A percentile compares a stretch with the other conserved stretches of the same genome.
phyloP scores from a whole-genome alignment of 2,113 vertebrate species.

The Passer montanus region DNA sequence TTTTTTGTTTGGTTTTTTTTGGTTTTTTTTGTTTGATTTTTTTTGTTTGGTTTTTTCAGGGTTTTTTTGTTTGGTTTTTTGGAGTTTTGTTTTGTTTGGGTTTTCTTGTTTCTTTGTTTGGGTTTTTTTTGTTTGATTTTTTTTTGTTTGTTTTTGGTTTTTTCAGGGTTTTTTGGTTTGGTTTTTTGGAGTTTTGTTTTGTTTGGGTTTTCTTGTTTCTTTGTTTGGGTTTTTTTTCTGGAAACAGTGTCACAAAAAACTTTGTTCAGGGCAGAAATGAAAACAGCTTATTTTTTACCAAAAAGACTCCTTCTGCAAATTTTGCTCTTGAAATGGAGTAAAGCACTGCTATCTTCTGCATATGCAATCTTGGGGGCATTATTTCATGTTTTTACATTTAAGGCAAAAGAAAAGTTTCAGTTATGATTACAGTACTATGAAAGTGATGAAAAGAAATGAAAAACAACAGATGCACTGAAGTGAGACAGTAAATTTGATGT shows the following conservation, averaged over 20 bases:
- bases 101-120: too few relatives aligned
- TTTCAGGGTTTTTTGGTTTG: too few relatives aligned
- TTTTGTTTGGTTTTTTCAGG: too few relatives aligned
- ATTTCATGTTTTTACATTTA: background rate
- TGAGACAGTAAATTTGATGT: background rate
- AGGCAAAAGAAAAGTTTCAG: background rate
- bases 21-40: too few relatives aligned
- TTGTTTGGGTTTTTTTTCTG: too few relatives aligned
- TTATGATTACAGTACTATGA: background rate
- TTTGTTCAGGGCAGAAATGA: background rate
- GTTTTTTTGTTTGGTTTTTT: too few relatives aligned
- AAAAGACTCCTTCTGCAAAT: background rate
- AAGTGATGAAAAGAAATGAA: constrained; percentile 31
- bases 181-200: too few relatives aligned
- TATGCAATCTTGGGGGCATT: background rate
- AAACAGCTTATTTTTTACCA: background rate
- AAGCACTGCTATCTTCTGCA: background rate
- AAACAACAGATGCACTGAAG: constrained; percentile 10
- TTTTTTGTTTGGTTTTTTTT: too few relatives aligned
- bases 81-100: too few relatives aligned
- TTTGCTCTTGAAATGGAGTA: background rate
- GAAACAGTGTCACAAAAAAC: background rate
- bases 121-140: too few relatives aligned
- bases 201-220: too few relatives aligned
- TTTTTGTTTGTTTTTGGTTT: too few relatives aligned